Conservation (phyloP, 2,113 vertebrate genomes). For the Paraplagusia blochii region DNA sequence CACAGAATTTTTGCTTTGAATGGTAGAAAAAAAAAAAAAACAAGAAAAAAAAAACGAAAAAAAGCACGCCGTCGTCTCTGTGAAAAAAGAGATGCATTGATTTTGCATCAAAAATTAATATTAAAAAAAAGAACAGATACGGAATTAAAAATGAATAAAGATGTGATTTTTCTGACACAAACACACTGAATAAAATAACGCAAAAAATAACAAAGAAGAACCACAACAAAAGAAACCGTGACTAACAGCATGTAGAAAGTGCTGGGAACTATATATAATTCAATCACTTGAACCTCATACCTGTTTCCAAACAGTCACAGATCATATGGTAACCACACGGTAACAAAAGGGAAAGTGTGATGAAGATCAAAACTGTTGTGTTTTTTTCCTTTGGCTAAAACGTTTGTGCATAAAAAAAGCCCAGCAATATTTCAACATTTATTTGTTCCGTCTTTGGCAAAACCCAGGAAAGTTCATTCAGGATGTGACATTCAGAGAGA, state of each 20-base stretch:
- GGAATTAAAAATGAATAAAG: constrained; percentile 52
- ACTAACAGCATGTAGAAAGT: constrained; percentile 18
- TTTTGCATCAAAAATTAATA: constrained; percentile 53
- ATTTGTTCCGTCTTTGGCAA: too few species aligned
- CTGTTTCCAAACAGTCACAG: constrained; percentile 35
- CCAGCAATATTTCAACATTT: too few species aligned
- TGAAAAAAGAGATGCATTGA: constrained; percentile 61
- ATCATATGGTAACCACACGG: constrained; percentile 15
- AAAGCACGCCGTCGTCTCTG: constrained; percentile 56
- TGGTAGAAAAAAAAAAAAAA: constrained; percentile 67
- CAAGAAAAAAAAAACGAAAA: constrained; percentile 72
- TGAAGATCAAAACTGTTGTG: background rate
- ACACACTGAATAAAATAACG: too few species aligned
- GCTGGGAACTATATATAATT: constrained; percentile 15
- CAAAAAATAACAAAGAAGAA: too few species aligned
- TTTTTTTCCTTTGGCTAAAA: constrained; percentile 10
- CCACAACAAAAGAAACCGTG: constrained; percentile 4
- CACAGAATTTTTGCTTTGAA: constrained; percentile 60
- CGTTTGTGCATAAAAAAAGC: background rate
- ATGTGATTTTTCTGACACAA: constrained; percentile 15
- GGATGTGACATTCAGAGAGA: too few species aligned
- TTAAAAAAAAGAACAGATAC: constrained; percentile 65
- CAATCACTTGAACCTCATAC: constrained; percentile 31
- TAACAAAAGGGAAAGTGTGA: constrained; percentile 4
- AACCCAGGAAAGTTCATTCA: too few species aligned